Evolutionary conservation across 1,140 invertebrate species (phyloP).

Genomic region (Drosophila dunni): DNA sequence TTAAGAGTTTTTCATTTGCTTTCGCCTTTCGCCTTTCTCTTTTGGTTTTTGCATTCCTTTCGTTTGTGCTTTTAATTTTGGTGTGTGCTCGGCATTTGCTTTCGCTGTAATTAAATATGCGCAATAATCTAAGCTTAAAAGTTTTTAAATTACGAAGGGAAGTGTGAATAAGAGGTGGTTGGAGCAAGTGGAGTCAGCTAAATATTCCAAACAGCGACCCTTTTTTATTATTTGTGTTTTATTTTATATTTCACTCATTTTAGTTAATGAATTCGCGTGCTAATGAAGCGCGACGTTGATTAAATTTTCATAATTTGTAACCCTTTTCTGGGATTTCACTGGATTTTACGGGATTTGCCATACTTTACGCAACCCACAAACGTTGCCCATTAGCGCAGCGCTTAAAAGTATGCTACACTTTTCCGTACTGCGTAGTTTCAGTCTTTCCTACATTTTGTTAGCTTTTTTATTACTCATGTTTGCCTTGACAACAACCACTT

Average conservation of each 20-base stretch:
- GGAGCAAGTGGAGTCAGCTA: conserved; percentile 22
- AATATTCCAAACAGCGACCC: conserved; percentile 30
- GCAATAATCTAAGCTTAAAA: conserved; percentile 82
- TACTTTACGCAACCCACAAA: conserved; percentile 6
- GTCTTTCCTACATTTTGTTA: neutral
- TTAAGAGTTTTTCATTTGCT: conserved; percentile 54
- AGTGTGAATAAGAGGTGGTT: neutral
- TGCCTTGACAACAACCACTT: conserved; percentile 76
- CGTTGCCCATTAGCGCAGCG: neutral
- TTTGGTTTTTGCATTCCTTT: conserved; percentile 44
- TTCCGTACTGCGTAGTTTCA: conserved; percentile 7
- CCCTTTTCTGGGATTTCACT: conserved; percentile 45
- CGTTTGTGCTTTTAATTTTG: conserved; percentile 55
- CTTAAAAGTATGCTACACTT: neutral
- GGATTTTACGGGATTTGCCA: neutral
- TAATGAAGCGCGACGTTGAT: conserved; percentile 75
- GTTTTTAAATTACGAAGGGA: conserved; percentile 66
- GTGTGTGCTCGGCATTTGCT: conserved; percentile 45
- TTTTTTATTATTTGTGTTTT: conserved; percentile 55
- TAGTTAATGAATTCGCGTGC: conserved; percentile 72
- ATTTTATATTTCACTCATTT: conserved; percentile 37
- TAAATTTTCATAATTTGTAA: conserved; percentile 78
- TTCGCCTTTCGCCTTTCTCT: conserved; percentile 43
- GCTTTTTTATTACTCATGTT: conserved; percentile 41
- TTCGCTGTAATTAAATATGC: conserved; percentile 73